Base-by-base conservation (phyloP, 2,797 vertebrate species). In the Tokudaia muenninki region DNA sequence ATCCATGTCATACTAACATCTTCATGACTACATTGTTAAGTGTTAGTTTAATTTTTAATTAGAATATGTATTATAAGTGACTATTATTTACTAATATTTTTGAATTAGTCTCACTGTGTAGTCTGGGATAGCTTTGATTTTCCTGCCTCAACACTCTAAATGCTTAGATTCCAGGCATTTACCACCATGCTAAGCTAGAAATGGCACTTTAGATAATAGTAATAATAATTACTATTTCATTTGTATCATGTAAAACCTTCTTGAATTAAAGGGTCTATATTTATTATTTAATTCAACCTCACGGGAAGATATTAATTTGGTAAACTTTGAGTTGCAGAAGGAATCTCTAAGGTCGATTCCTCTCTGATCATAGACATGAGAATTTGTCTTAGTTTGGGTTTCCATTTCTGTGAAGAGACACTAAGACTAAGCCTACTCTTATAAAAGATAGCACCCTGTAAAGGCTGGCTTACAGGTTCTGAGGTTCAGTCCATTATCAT, bases 271-370 rank as follows among this genome's bases (percentile, higher is more conserved):
- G 67, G 47, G 52, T 74, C 94, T 72, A 65, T 4, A 55, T 77
- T 80, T 41, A 77, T 95, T 97, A 94, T 91, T 92, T 92, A 90
- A 90, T 87, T 93, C 57, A 77, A 50, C 74, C 11, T 79, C 29
- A 19, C 4, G 26, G 80, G 47, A 61, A 96, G 37, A 11, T 63
- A 92, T 16, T 91, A 90, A 82, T 59, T 92, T 89, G 31, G 72
- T 87, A 13, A 44, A 31, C 59, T 93, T 95, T 82, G n/a, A 94
- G 80, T 59, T 92, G 65, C 89, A 47, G 10, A 81, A 67, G 87
- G 19, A 77, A 17, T 59, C 75, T 87, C 78, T 79, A 61, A 70
- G 19, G 55, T 41, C 79, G 89, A 74, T 82, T 81, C 89, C 9
- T 24, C 29, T 90, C 72, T 87, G 44, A 93, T 81, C 65, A 81